Conservation (phyloP, 2,888 invertebrate genomes). For the Aleiodes alternator region DNA sequence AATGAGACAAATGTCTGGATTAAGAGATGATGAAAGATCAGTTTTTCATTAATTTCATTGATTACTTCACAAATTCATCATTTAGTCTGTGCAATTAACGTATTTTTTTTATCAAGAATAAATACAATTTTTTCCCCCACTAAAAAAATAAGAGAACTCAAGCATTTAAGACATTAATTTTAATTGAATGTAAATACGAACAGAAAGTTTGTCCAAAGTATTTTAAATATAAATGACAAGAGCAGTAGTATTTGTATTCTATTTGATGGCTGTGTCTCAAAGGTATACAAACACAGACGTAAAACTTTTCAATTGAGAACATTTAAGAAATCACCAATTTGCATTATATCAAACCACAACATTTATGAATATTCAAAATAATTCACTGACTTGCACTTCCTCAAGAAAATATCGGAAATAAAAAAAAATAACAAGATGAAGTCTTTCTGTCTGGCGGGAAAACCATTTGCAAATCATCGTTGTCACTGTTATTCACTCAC, state of each 20-base stretch:
- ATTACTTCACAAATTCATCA: neutral
- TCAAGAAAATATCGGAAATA: no score
- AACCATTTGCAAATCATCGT: constrained; percentile 30
- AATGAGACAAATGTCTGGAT: no score
- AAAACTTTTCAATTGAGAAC: no score
- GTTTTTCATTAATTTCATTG: neutral
- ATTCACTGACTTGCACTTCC: neutral
- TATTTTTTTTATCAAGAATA: neutral
- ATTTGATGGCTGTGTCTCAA: constrained; percentile 18
- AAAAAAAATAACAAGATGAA: constrained; percentile 7
- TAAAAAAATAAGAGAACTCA: constrained; percentile 4
- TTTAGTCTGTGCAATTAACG: neutral
- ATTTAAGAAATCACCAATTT: no score
- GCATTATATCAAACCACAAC: neutral
- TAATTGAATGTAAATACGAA: constrained; percentile 69
- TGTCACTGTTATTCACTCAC: constrained; percentile 51
- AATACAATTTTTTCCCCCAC: neutral
- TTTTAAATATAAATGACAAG: constrained; percentile 65
- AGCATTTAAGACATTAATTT: constrained; percentile 49
- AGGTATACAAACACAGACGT: no score
- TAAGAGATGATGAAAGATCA: no score
- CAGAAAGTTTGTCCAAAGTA: constrained; percentile 63
- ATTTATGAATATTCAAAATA: neutral
- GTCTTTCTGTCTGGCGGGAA: constrained; percentile 32
- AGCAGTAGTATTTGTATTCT: constrained; percentile 31